These are phyloP conservation scores for Beaufortia kweichowensis DNA, from an alignment of 2,113 vertebrate species.

Conservation along the genomic window DNA sequence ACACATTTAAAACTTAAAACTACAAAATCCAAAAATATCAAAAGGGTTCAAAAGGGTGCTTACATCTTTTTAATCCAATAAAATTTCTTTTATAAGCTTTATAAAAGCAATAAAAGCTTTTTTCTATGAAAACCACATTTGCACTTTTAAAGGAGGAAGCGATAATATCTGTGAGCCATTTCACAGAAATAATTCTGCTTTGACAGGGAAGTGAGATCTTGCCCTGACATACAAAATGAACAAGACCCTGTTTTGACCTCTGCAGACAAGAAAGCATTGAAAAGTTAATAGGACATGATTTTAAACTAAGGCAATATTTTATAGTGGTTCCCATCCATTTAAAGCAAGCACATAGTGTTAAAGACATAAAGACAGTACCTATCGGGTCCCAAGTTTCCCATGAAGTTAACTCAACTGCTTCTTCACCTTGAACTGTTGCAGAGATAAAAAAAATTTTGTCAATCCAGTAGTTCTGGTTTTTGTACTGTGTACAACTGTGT, in stretches of 20 bases:
- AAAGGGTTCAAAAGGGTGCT: too few species aligned
- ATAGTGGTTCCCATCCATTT: background rate
- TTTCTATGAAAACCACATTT: too few species aligned
- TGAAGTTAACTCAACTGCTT: too few species aligned
- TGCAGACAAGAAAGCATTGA: background rate
- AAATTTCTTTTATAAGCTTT: too few species aligned
- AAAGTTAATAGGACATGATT: background rate
- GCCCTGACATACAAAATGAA: background rate
- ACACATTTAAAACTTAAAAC: too few species aligned
- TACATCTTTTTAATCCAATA: too few species aligned
- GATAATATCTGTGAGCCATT: conserved; percentile 13
- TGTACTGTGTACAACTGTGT: background rate
- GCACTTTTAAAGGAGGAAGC: conserved; percentile 1
- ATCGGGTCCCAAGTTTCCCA: too few species aligned
- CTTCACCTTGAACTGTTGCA: background rate
- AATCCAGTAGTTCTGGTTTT: conserved; percentile 18
- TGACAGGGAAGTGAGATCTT: background rate
- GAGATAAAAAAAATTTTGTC: background rate
- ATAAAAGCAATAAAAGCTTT: too few species aligned
- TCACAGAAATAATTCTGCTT: conserved; percentile 11
- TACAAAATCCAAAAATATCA: too few species aligned
- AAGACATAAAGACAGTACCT: too few species aligned
- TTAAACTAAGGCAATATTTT: background rate
- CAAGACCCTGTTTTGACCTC: background rate
- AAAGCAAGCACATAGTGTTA: background rate